phyloP scores from a whole-genome alignment of 2,888 invertebrate genomes.

The Anoplius nigerrimus region DNA sequence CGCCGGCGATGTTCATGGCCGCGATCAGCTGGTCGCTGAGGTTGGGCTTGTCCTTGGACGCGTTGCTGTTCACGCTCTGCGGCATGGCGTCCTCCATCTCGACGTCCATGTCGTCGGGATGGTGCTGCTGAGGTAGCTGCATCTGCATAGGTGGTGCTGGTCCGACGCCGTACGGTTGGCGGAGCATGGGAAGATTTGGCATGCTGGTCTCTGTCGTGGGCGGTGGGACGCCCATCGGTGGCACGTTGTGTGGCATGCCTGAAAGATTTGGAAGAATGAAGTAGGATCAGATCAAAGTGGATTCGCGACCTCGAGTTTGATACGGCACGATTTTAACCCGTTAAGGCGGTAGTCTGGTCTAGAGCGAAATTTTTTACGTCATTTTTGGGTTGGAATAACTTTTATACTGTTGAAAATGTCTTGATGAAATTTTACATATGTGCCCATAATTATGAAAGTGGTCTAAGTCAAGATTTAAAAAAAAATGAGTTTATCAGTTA shows the following conservation, averaged over 20 bases:
- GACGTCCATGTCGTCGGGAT: conserved; percentile 88
- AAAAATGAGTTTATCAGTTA: too few species aligned
- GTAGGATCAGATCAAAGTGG: too few species aligned
- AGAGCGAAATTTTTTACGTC: too few species aligned
- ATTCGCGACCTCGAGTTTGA: too few species aligned
- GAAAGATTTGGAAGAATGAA: background rate
- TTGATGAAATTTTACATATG: too few species aligned
- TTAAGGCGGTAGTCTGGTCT: too few species aligned
- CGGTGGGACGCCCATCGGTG: conserved; percentile 74
- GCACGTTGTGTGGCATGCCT: conserved; percentile 75
- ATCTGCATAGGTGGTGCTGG: conserved; percentile 69
- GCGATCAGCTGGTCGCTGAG: conserved; percentile 78
- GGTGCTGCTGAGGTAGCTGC: conserved; percentile 65
- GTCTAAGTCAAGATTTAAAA: too few species aligned
- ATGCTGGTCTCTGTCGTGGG: conserved; percentile 70
- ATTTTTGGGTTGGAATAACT: too few species aligned
- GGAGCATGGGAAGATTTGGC: conserved; percentile 69
- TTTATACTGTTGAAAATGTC: too few species aligned
- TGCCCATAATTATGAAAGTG: too few species aligned
- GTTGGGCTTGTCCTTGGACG: conserved; percentile 63
- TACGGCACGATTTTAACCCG: too few species aligned
- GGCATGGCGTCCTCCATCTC: conserved; percentile 82
- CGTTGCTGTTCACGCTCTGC: conserved; percentile 48
- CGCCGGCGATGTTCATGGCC: conserved; percentile 75
- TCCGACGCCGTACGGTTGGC: conserved; percentile 70